These are phyloP conservation scores for Lophius americanus DNA, from an alignment of 2,797 vertebrate species.

Conservation along the genomic window DNA sequence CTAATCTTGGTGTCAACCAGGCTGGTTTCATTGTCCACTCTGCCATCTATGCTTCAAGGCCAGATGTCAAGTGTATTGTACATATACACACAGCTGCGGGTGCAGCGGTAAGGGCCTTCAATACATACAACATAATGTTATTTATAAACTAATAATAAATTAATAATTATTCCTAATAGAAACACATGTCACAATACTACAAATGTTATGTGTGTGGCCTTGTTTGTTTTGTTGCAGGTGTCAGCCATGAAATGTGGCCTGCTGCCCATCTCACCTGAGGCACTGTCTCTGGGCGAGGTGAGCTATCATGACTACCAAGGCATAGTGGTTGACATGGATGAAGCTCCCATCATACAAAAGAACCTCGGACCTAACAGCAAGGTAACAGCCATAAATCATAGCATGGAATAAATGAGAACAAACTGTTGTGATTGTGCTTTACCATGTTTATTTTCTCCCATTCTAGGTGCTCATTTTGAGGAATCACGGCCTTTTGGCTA, in stretches of 20 bases:
- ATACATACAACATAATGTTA: too few species aligned
- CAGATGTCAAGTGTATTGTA: constrained; percentile 91
- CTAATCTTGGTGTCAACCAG: constrained; percentile 94
- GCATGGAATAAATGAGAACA: too few species aligned
- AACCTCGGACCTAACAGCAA: constrained; percentile 93
- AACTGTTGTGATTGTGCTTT: not conserved
- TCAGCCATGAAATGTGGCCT: constrained; percentile 98
- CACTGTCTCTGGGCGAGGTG: constrained; percentile 92
- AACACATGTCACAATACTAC: not conserved
- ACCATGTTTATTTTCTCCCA: not conserved
- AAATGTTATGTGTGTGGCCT: not conserved
- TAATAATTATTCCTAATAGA: not conserved
- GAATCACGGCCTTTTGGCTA: constrained; percentile 93
- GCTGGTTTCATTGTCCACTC: constrained; percentile 94
- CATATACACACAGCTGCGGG: constrained; percentile 95
- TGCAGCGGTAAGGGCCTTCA: constrained; percentile 84
- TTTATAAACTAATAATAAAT: too few species aligned
- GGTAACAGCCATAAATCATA: constrained; percentile 70
- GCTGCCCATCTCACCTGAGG: constrained; percentile 94
- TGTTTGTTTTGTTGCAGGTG: constrained; percentile 79
- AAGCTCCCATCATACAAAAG: constrained; percentile 90
- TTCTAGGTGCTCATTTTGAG: constrained; percentile 93
- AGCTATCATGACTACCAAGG: constrained; percentile 97
- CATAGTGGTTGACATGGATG: constrained; percentile 93
- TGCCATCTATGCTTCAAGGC: constrained; percentile 90